These are phyloP conservation scores for Coelopa pilipes DNA, from an alignment of 2,888 invertebrate genomes.

Conservation along the genomic window DNA sequence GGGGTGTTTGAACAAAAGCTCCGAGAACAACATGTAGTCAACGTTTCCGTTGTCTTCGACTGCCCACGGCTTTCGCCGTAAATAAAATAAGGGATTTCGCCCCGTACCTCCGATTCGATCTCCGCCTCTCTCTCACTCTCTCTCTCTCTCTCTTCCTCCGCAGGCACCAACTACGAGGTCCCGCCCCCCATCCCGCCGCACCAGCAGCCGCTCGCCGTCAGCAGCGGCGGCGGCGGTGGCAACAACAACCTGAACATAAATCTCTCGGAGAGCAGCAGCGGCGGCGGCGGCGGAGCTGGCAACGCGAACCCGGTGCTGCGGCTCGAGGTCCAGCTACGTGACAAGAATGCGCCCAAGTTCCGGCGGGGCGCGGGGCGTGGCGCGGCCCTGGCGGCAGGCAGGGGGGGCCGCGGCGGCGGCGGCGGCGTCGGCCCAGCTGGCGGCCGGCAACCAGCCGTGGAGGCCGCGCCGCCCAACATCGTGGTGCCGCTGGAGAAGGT, in stretches of 20 bases:
- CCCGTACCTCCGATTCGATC: no score
- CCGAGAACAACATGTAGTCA: no score
- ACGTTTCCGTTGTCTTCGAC: no score
- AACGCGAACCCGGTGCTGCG: conserved; percentile 65
- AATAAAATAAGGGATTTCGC: no score
- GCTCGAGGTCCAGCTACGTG: conserved; percentile 68
- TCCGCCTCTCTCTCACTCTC: no score
- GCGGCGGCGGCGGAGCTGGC: neutral
- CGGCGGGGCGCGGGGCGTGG: conserved; percentile 65
- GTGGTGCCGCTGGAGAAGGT: conserved; percentile 76
- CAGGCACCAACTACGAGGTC: conserved; percentile 56
- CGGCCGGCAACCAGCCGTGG: conserved; percentile 10
- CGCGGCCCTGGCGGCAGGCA: conserved; percentile 57
- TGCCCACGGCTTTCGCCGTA: no score
- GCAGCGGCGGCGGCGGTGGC: conserved; percentile 40
- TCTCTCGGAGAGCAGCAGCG: conserved; percentile 59
- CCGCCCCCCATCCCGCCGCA: conserved; percentile 44
- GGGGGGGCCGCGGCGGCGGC: conserved; percentile 38
- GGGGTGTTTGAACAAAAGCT: no score
- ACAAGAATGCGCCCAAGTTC: conserved; percentile 66
- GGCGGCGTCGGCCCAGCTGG: conserved; percentile 61
- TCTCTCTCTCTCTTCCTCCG: no score
- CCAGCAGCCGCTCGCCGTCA: conserved; percentile 29
- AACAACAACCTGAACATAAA: conserved; percentile 67
- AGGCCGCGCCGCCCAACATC: conserved; percentile 62